Evolutionary conservation across 2,888 invertebrate species (phyloP).

Genomic region (Stomorhina lunata): DNA sequence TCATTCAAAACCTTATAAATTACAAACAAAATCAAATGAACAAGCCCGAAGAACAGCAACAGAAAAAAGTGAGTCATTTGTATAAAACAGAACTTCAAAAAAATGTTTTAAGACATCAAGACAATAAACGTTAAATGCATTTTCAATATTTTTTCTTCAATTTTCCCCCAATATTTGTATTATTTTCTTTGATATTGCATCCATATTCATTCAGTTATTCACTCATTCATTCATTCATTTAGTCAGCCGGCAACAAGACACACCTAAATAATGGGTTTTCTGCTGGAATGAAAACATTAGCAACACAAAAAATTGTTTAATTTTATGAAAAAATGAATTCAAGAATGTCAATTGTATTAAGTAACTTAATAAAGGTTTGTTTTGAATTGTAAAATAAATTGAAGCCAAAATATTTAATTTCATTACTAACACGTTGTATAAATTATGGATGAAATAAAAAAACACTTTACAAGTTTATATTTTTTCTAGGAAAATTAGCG

Average conservation of each 20-base stretch:
- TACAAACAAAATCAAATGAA: constrained; percentile 19
- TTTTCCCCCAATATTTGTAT: too few relatives aligned
- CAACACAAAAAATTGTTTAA: constrained; percentile 14
- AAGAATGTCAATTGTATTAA: constrained; percentile 52
- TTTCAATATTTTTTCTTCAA: too few relatives aligned
- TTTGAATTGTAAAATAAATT: constrained; percentile 41
- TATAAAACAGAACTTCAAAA: constrained; percentile 31
- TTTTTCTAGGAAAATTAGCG: neutral
- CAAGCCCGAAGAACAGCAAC: neutral
- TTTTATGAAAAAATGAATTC: neutral
- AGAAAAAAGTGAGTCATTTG: constrained; percentile 45
- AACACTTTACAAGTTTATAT: neutral
- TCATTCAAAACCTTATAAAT: constrained; percentile 35
- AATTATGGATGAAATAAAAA: constrained; percentile 7
- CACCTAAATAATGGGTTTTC: constrained; percentile 50
- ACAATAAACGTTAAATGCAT: constrained; percentile 57
- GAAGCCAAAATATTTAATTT: constrained; percentile 46
- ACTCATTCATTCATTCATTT: constrained; percentile 5
- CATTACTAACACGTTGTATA: constrained; percentile 35
- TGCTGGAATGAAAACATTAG: constrained; percentile 7
- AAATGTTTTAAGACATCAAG: constrained; percentile 27
- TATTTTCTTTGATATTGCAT: constrained; percentile 24
- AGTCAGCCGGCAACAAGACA: neutral
- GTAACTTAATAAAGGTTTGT: constrained; percentile 15
- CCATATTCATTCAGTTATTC: constrained; percentile 14